phyloP scores from a whole-genome alignment of 2,797 vertebrate species.

The Petrocephalus schoutedeni region DNA sequence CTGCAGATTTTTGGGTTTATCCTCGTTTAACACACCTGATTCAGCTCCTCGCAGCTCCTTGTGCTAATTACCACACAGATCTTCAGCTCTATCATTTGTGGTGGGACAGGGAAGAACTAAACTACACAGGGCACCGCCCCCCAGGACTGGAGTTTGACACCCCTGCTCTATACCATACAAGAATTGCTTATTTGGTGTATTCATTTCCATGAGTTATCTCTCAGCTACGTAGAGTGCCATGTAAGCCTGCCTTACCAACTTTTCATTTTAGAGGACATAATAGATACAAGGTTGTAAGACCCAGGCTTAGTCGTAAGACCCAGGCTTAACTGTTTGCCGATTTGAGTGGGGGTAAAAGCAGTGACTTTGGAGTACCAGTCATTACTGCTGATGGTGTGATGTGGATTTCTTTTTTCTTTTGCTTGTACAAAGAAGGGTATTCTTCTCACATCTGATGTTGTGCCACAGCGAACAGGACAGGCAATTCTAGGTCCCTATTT shows the following conservation, averaged over 20 bases:
- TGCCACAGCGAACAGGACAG: neutral
- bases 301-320: neutral
- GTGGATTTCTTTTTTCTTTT: neutral
- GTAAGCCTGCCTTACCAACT: neutral
- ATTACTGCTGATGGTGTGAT: neutral
- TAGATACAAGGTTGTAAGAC: neutral
- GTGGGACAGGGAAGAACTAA: no score
- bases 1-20: no score
- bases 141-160: no score
- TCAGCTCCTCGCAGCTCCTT: no score
- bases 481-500: neutral
- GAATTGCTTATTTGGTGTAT: neutral
- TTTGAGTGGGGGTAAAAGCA: neutral
- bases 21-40: no score
- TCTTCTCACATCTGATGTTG: neutral
- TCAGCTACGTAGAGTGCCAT: neutral
- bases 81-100: no score
- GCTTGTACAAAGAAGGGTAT: neutral
- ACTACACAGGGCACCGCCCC: no score
- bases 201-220: neutral
- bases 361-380: neutral
- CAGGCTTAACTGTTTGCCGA: neutral
- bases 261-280: neutral
- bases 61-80: no score
- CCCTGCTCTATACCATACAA: neutral